Conservation (phyloP, 2,888 invertebrate genomes). For the Tromatobia lineatoria region DNA sequence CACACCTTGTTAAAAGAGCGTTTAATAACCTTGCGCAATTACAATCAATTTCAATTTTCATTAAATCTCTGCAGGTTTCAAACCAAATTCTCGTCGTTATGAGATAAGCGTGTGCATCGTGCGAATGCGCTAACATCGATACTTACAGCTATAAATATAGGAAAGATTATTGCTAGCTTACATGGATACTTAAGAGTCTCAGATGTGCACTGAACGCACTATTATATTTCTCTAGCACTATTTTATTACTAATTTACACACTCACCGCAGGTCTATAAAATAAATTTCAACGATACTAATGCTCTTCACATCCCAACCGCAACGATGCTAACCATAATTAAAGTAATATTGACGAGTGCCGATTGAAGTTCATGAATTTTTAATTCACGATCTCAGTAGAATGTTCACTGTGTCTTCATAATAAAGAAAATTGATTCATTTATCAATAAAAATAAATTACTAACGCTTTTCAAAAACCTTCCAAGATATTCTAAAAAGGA, state of each 20-base stretch:
- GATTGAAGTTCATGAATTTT: constrained; percentile 14
- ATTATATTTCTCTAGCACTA: constrained; percentile 23
- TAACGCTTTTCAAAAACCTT: too few relatives aligned
- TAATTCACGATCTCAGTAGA: not conserved
- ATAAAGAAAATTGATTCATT: not conserved
- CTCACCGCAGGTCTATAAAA: constrained; percentile 49
- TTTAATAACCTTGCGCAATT: constrained; percentile 43
- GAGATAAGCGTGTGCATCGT: not conserved
- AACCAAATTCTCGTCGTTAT: not conserved
- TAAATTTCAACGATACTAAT: constrained; percentile 49
- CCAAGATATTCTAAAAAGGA: too few relatives aligned
- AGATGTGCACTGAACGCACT: constrained; percentile 9
- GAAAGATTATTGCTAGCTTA: constrained; percentile 19
- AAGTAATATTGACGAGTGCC: constrained; percentile 43
- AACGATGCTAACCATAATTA: constrained; percentile 47
- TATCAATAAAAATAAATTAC: too few relatives aligned
- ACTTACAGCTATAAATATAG: not conserved
- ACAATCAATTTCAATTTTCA: constrained; percentile 47
- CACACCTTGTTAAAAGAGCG: not conserved
- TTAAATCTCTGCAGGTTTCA: constrained; percentile 24
- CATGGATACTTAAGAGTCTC: not conserved
- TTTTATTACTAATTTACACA: constrained; percentile 38
- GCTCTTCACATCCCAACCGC: constrained; percentile 17
- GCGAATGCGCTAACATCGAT: constrained; percentile 11
- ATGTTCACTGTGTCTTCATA: not conserved